A percentile compares a stretch with the other conserved stretches of the same genome.
Evolutionary conservation across 2,888 invertebrate species (phyloP).

Genomic region (Pyrochroa serraticornis): DNA sequence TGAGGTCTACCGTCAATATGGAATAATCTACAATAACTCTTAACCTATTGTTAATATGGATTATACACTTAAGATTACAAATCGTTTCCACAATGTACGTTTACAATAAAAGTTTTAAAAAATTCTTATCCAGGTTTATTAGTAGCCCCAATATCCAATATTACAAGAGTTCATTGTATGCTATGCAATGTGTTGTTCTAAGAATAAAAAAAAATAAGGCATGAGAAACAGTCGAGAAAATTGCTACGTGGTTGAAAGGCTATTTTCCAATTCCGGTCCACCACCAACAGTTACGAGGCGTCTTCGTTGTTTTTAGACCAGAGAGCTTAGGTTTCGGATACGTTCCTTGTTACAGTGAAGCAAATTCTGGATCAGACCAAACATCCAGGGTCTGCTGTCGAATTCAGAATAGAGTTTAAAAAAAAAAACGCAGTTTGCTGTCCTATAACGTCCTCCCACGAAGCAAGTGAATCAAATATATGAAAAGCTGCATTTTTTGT

Average conservation of each 20-base stretch:
- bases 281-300: constrained; percentile 46
- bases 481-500: constrained; percentile 54
- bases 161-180: constrained; percentile 57
- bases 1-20: constrained; percentile 60
- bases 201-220: constrained; percentile 46
- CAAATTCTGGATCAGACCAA: constrained; percentile 57
- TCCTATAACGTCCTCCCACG: constrained; percentile 39
- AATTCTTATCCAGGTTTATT: constrained; percentile 66
- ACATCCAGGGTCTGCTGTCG: constrained; percentile 49
- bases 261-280: constrained; percentile 60
- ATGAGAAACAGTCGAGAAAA: constrained; percentile 45
- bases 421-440: constrained; percentile 34
- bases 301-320: constrained; percentile 52
- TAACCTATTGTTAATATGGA: constrained; percentile 63
- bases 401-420: constrained; percentile 32
- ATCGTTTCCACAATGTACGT: constrained; percentile 63
- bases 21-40: constrained; percentile 66
- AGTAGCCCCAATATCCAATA: constrained; percentile 70
- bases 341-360: constrained; percentile 55
- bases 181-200: constrained; percentile 67
- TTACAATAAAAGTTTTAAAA: constrained; percentile 63
- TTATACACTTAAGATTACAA: constrained; percentile 72
- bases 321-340: constrained; percentile 35
- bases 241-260: constrained; percentile 53
- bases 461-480: constrained; percentile 47